A percentile compares a stretch with the other conserved stretches of the same genome.
Evolutionary conservation across 30 jellyfish, hydroid and myxozoan species (phyloP).

Genomic region (Aurelia sp.): DNA sequence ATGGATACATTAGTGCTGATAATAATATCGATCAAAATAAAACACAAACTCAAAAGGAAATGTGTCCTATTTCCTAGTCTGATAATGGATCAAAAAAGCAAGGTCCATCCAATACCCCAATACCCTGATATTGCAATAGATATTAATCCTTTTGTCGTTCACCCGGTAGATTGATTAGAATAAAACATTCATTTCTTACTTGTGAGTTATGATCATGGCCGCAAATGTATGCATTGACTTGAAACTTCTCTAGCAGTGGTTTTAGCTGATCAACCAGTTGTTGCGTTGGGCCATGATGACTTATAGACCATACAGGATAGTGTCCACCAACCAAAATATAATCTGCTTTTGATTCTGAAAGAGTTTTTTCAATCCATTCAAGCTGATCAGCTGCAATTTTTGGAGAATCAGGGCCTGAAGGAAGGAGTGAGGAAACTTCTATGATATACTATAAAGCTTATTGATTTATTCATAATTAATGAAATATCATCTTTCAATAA

Average conservation of each 20-base stretch:
- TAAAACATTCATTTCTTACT: conserved; percentile 39
- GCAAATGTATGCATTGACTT: conserved; percentile 85
- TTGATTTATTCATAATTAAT: no score
- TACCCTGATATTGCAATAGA: no score
- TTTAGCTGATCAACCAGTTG: conserved; percentile 78
- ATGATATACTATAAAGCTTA: no score
- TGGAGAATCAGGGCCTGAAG: conserved; percentile 77
- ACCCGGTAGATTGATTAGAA: no score
- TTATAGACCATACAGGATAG: conserved; percentile 93
- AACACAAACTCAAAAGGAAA: no score
- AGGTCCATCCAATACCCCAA: no score
- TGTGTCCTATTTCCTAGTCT: no score
- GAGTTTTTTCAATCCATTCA: conserved; percentile 80
- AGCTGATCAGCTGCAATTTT: conserved; percentile 65
- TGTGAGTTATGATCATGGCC: conserved; percentile 97
- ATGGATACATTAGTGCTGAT: no score
- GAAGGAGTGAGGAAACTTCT: neutral
- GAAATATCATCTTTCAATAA: no score
- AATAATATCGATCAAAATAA: no score
- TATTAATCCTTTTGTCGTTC: no score
- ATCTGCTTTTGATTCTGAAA: conserved; percentile 79
- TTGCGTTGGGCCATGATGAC: conserved; percentile 93
- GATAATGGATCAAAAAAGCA: no score
- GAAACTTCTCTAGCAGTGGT: conserved; percentile 88
- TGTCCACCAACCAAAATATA: conserved; percentile 95